These are phyloP conservation scores for Spea hammondii DNA, from an alignment of 2,797 vertebrate species.

Conservation along the genomic window DNA sequence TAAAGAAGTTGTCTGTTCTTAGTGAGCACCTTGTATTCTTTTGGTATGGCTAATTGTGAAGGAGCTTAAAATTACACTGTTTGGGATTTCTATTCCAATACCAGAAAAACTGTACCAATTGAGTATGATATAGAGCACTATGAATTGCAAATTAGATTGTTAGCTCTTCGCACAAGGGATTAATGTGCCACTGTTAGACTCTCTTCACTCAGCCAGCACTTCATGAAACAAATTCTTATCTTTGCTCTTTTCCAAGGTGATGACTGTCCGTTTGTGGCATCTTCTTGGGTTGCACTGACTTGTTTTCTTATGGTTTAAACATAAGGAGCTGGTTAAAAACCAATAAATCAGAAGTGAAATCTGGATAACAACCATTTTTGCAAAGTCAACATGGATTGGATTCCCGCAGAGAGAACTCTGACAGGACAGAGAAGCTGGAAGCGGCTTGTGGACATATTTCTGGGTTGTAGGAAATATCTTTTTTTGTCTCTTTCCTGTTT, in stretches of 20 bases:
- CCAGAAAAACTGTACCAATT: no score
- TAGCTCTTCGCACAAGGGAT: conserved; percentile 19
- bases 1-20: no score
- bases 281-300: conserved; percentile 39
- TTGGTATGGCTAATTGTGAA: no score
- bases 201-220: conserved; percentile 29
- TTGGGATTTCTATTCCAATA: no score
- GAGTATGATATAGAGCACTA: no score
- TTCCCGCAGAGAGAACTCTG: conserved; percentile 73
- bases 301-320: conserved; percentile 55
- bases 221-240: conserved; percentile 24
- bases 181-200: neutral
- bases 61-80: no score
- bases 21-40: no score
- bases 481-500: conserved; percentile 57
- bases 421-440: conserved; percentile 65
- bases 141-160: conserved; percentile 3
- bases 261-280: conserved; percentile 42
- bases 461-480: conserved; percentile 35
- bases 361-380: conserved; percentile 78
- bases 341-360: conserved; percentile 83
- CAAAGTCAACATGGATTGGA: conserved; percentile 80
- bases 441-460: conserved; percentile 62
- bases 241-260: conserved; percentile 7
- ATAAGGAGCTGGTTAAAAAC: conserved; percentile 83